Percentiles rank a stretch among this genome's conserved stretches.
phyloP scores from a whole-genome alignment of 2,113 vertebrate genomes.

The Canis aureus region DNA sequence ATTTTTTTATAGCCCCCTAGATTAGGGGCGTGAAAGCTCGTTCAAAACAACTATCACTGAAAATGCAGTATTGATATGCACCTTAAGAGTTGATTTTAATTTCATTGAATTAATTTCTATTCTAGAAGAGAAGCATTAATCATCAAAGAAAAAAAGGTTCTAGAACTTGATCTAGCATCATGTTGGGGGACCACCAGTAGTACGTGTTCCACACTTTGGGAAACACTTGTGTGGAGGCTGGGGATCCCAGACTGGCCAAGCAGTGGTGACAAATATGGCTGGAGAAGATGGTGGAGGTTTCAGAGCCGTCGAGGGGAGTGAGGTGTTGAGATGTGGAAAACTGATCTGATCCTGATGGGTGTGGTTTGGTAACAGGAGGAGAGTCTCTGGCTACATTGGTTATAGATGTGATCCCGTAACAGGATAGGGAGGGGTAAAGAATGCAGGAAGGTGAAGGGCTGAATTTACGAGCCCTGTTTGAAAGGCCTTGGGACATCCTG shows the following conservation, averaged over 20 bases:
- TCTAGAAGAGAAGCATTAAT: not conserved
- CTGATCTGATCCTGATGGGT: not conserved
- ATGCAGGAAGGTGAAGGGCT: not conserved
- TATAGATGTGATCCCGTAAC: not conserved
- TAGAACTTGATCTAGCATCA: not conserved
- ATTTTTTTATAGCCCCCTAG: constrained; percentile 20
- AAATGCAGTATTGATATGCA: not conserved
- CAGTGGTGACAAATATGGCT: not conserved
- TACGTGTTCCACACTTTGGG: not conserved
- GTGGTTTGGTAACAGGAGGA: not conserved
- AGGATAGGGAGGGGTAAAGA: not conserved
- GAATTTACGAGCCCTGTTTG: not conserved
- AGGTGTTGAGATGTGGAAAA: not conserved
- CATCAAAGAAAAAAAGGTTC: not conserved
- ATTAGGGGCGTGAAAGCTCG: not conserved
- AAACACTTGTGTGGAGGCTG: not conserved
- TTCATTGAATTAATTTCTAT: not conserved
- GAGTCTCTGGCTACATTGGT: not conserved
- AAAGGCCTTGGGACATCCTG: not conserved
- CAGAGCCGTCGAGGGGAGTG: not conserved
- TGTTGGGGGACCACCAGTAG: not conserved
- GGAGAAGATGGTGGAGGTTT: not conserved
- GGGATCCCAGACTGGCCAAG: not conserved
- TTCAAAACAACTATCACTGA: constrained; percentile 2
- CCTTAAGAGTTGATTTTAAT: constrained; percentile 42